Conservation (phyloP, 2,113 vertebrate genomes). For the Xiphophorus hellerii region DNA sequence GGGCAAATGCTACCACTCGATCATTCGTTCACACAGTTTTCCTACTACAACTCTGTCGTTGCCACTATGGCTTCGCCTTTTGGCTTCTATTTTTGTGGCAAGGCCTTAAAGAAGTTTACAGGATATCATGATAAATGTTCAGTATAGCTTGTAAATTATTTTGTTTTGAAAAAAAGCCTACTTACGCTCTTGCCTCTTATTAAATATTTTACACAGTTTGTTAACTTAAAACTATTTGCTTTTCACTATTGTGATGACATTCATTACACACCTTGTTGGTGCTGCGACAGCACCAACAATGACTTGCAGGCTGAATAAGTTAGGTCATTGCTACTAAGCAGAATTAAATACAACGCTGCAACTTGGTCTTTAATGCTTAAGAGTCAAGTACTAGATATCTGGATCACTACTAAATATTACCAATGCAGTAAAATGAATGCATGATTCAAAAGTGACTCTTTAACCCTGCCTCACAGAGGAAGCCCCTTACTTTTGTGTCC, state of each 20-base stretch:
- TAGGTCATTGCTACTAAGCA: too few relatives aligned
- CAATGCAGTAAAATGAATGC: too few relatives aligned
- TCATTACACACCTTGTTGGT: not conserved
- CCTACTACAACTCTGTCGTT: constrained; percentile 35
- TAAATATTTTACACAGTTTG: not conserved
- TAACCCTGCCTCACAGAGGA: too few relatives aligned
- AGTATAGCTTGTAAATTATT: not conserved
- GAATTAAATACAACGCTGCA: too few relatives aligned
- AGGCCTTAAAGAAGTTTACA: constrained; percentile 7
- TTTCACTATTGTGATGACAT: not conserved
- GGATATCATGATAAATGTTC: not conserved
- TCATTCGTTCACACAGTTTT: constrained; percentile 38
- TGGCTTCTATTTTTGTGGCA: constrained; percentile 32
- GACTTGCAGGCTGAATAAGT: too few relatives aligned
- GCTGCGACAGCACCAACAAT: not conserved
- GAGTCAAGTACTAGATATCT: not conserved
- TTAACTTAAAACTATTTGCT: not conserved
- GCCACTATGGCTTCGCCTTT: constrained; percentile 62
- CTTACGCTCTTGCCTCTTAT: not conserved
- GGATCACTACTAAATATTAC: too few relatives aligned
- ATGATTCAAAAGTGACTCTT: too few relatives aligned
- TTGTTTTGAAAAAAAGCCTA: too few relatives aligned
- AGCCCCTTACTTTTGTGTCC: too few relatives aligned
- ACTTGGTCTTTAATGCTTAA: too few relatives aligned
- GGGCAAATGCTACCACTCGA: constrained; percentile 71